A percentile compares a stretch with the other conserved stretches of the same genome.
Evolutionary conservation across 2,797 vertebrate genomes (phyloP).

Genomic region (Mallotus villosus): DNA sequence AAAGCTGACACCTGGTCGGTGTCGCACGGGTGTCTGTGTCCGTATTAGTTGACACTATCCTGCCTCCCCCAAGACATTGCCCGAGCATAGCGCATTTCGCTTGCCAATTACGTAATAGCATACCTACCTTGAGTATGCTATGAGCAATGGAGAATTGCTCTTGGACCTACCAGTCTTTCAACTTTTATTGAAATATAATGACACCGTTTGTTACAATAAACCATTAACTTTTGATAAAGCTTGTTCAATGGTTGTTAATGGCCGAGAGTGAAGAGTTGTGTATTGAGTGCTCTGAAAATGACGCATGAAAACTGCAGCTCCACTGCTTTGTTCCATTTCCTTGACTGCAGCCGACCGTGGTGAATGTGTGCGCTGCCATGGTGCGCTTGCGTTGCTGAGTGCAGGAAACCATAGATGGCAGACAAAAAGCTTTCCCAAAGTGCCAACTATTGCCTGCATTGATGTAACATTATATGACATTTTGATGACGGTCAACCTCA

Average conservation of each 20-base stretch:
- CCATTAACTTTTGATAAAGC: neutral
- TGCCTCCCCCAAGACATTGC: conserved; percentile 63
- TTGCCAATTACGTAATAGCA: conserved; percentile 77
- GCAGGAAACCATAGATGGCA: neutral
- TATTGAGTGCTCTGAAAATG: conserved; percentile 54
- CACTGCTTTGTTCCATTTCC: conserved; percentile 70
- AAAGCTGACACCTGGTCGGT: conserved; percentile 7
- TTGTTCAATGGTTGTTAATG: neutral
- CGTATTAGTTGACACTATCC: conserved; percentile 26
- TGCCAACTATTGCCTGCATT: neutral
- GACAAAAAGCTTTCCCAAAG: neutral
- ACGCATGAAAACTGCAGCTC: conserved; percentile 62
- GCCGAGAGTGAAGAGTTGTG: neutral
- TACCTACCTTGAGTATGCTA: conserved; percentile 63
- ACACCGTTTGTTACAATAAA: neutral
- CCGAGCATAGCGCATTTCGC: conserved; percentile 73
- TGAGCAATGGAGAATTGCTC: conserved; percentile 15
- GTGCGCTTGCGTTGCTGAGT: too few relatives aligned
- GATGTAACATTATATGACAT: neutral
- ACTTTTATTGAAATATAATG: neutral
- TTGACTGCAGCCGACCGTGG: conserved; percentile 64
- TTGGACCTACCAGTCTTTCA: neutral
- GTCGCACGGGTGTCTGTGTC: neutral
- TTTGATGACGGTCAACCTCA: neutral
- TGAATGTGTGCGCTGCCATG: conserved; percentile 56